A percentile compares a stretch with the other conserved stretches of the same genome.
These are phyloP conservation scores for Prolemur simus DNA, from an alignment of 2,113 vertebrate genomes.

Conservation along the genomic window DNA sequence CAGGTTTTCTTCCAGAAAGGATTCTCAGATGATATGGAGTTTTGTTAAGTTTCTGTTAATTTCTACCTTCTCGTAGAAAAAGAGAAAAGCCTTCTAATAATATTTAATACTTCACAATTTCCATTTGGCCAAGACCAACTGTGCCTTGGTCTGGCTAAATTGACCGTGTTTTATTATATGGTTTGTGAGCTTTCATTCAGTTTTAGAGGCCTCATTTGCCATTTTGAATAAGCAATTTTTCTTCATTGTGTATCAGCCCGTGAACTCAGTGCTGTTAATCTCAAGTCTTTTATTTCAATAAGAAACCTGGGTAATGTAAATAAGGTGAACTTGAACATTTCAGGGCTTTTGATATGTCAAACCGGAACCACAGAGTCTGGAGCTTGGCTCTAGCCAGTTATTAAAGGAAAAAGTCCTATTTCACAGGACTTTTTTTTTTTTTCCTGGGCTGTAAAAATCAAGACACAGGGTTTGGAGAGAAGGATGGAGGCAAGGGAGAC, in stretches of 20 bases:
- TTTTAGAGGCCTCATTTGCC: conserved; percentile 18
- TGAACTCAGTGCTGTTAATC: not conserved
- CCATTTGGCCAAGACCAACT: not conserved
- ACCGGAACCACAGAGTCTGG: not conserved
- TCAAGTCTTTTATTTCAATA: not conserved
- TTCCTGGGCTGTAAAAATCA: not conserved
- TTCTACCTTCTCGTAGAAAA: not conserved
- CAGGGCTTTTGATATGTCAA: not conserved
- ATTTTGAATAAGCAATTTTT: conserved; percentile 52
- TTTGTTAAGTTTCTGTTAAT: not conserved
- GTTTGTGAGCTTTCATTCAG: not conserved
- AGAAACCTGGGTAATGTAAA: conserved; percentile 8
- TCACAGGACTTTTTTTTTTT: not conserved
- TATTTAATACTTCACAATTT: conserved; percentile 57
- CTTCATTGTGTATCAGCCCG: not conserved
- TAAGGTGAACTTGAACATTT: not conserved
- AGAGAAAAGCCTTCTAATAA: conserved; percentile 2
- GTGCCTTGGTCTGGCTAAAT: not conserved
- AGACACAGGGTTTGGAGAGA: not conserved
- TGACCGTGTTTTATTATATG: not conserved
- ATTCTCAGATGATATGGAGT: not conserved
- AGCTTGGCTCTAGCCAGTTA: not conserved
- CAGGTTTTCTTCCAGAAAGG: not conserved
- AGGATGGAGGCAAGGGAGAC: not conserved
- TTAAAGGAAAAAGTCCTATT: not conserved